Conservation (phyloP, 2,888 invertebrate genomes). For the Apamea anceps region DNA sequence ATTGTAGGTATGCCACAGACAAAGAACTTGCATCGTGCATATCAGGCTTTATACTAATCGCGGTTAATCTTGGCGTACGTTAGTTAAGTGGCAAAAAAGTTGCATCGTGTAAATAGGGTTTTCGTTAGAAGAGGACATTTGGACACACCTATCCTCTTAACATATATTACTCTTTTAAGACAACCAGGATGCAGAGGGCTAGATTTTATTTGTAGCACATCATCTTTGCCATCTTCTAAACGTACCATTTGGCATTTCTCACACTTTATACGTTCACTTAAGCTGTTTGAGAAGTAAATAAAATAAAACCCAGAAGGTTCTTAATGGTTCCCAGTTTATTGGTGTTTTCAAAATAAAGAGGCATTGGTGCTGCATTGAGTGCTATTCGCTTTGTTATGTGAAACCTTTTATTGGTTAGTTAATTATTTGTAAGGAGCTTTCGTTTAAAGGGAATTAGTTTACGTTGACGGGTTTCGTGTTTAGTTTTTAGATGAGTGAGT, state of each 20-base stretch:
- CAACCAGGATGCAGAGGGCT: background rate
- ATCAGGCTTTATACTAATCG: background rate
- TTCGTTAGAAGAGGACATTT: background rate
- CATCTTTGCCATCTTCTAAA: conserved; percentile 65
- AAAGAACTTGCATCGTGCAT: background rate
- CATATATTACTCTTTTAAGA: conserved; percentile 3
- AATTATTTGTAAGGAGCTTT: conserved; percentile 49
- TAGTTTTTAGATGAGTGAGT: conserved; percentile 2
- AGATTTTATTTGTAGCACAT: conserved; percentile 30
- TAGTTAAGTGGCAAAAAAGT: background rate
- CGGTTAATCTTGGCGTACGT: background rate
- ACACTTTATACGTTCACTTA: conserved; percentile 81
- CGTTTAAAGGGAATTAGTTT: conserved; percentile 18
- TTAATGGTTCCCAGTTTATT: conserved; percentile 80
- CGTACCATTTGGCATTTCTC: conserved; percentile 80
- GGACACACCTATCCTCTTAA: background rate
- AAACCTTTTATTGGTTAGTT: conserved; percentile 48
- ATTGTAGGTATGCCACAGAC: background rate
- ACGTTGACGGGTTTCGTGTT: background rate
- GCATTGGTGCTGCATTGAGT: conserved; percentile 63
- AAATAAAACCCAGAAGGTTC: conserved; percentile 79
- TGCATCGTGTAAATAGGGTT: background rate
- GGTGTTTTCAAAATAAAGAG: conserved; percentile 69
- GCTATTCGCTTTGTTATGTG: conserved; percentile 47
- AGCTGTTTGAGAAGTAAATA: conserved; percentile 80